These are phyloP conservation scores for Leptinotarsa juncta DNA, from an alignment of 2,888 invertebrate genomes.

Conservation along the genomic window DNA sequence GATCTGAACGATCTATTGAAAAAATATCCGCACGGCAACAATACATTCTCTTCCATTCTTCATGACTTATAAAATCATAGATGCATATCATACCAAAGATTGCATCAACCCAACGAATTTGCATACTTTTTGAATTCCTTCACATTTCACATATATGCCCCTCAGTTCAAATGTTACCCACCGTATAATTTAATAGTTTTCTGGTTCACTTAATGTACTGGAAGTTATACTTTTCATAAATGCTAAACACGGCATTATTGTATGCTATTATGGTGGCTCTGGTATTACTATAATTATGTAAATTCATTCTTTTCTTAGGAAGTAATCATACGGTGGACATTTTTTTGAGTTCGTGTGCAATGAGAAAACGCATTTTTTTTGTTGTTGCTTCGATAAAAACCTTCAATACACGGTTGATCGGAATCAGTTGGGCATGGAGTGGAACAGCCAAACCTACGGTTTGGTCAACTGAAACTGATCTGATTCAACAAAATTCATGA, in stretches of 20 bases:
- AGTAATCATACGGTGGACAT: constrained; percentile 29
- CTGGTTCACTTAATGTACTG: constrained; percentile 28
- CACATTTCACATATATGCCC: constrained; percentile 27
- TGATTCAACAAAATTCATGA: too few species aligned
- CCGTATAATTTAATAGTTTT: constrained; percentile 30
- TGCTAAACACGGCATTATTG: constrained; percentile 29
- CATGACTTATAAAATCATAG: constrained; percentile 19
- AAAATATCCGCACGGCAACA: not conserved
- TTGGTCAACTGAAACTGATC: too few species aligned
- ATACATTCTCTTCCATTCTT: constrained; percentile 19
- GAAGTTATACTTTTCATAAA: constrained; percentile 31
- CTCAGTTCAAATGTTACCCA: constrained; percentile 30
- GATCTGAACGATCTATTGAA: not conserved
- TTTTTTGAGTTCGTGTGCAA: constrained; percentile 22
- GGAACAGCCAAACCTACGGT: too few species aligned
- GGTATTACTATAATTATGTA: constrained; percentile 38
- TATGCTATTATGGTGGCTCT: constrained; percentile 35
- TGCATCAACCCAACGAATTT: constrained; percentile 20
- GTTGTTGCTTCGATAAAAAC: not conserved
- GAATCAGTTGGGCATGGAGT: too few species aligned
- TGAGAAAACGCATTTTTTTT: constrained; percentile 16
- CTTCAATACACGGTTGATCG: not conserved
- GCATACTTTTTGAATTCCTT: constrained; percentile 27
- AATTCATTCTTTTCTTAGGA: constrained; percentile 26
- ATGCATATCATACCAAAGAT: constrained; percentile 15